Evolutionary conservation across 23 tunicate genomes (phyloP).

Genomic region (Trididemnum clinides): DNA sequence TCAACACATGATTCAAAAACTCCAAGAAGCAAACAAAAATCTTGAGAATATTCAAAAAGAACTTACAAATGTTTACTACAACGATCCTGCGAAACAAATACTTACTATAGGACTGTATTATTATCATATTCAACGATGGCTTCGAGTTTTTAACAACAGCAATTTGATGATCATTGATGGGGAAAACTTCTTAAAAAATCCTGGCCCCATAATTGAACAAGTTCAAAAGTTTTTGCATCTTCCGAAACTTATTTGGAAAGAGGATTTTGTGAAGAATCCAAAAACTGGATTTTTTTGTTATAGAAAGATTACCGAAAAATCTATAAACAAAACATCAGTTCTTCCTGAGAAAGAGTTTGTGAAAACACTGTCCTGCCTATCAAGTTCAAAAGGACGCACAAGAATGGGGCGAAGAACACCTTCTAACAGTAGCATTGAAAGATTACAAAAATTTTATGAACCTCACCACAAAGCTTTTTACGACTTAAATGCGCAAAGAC

Average conservation of each 20-base stretch:
- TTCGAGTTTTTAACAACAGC: background rate
- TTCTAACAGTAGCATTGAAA: background rate
- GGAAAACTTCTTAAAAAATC: constrained; percentile 1
- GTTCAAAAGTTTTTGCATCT: constrained; percentile 24
- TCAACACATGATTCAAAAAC: background rate
- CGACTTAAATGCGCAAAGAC: too few species aligned
- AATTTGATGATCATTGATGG: constrained; percentile 30
- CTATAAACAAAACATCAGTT: background rate
- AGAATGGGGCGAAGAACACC: constrained; percentile 24
- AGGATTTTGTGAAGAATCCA: constrained; percentile 37
- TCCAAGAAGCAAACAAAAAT: background rate
- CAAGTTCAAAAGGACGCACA: constrained; percentile 46
- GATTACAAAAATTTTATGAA: constrained; percentile 20
- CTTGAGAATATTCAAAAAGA: too few species aligned
- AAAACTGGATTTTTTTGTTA: constrained; percentile 34
- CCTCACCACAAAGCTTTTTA: constrained; percentile 30
- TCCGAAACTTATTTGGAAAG: constrained; percentile 31
- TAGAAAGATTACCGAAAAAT: background rate
- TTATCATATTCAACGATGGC: constrained; percentile 14
- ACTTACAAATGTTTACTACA: background rate
- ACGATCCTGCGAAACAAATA: background rate
- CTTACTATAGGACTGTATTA: constrained; percentile 10
- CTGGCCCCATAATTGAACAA: constrained; percentile 26
- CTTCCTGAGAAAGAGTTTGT: too few species aligned
- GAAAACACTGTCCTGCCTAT: too few species aligned